Evolutionary conservation across 2,797 vertebrate genomes (phyloP), one percentile per base, ranked within the genome.

Genomic region (Enteromius treurensis): DNA sequence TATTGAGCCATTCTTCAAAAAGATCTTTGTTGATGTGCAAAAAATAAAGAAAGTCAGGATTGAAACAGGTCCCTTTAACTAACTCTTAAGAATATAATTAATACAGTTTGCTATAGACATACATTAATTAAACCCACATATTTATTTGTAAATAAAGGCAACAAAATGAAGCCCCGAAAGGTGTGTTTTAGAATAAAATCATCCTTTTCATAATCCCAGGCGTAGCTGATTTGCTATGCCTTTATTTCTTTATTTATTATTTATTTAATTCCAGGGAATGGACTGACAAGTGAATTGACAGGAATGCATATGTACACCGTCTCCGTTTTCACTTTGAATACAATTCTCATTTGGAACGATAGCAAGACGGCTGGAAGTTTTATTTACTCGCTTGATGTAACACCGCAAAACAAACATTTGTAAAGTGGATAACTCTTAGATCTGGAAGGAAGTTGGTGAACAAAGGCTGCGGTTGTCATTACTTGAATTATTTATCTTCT

Each of bases 361-460:
- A 4, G 68, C 37, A 4, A 82, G 80, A n/a, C 45, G 6, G 32
- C 51, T 77, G 47, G 47, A 83, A 58, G 34, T 71, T 58, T 67
- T 85, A 73, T 83, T 85, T 77, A 77, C 80, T 81, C 6, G 11
- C 78, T 85, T 87, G 65, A 70, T 85, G 71, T 60, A 77, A 62
- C 47, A 70, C 45, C 65, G 19, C 79, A 67, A 80, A 85, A 68
- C 71, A 85, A 87, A 80, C 73, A 73, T 76, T 84, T 77, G 58
- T 84, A 79, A 79, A 83, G 77, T 85, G 47, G 83, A 78, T 85
- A 85, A 83, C 81, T 85, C 67, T 81, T 53, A 77, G 73, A 86
- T 77, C 82, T 84, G 40, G 10, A 70, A 70, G 51, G 51, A 80
- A 74, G 80, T 77, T 4, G 21, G 76, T 71, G 37, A 83, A 87